phyloP scores from a whole-genome alignment of 2,888 invertebrate genomes.

The Agapostemon virescens region DNA sequence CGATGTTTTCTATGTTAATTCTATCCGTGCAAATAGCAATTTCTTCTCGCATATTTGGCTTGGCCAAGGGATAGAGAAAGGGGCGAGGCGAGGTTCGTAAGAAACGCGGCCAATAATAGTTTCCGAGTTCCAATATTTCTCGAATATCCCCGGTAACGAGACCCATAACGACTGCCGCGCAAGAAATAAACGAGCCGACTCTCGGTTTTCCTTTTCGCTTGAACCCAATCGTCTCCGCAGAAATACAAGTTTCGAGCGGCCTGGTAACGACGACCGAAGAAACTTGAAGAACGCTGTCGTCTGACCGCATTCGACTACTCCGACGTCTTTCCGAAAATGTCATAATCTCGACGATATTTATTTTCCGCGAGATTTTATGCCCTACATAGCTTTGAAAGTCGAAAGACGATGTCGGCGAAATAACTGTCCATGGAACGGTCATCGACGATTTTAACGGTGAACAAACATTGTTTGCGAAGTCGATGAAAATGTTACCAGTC shows the following conservation, averaged over 20 bases:
- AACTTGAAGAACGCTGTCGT: conserved; percentile 23
- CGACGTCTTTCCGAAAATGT: not conserved
- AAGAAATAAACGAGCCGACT: conserved; percentile 44
- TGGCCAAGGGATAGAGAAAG: not conserved
- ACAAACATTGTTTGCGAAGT: too few species aligned
- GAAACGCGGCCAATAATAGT: conserved; percentile 24
- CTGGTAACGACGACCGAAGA: conserved; percentile 43
- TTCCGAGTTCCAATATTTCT: conserved; percentile 32
- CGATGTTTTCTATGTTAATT: not conserved
- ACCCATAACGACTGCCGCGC: conserved; percentile 34
- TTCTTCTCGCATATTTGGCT: not conserved
- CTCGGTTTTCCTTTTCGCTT: conserved; percentile 41
- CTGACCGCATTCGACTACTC: conserved; percentile 26
- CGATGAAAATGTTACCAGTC: too few species aligned
- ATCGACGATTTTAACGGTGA: too few species aligned
- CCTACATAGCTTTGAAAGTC: too few species aligned
- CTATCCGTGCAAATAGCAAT: not conserved
- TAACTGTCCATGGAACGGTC: too few species aligned
- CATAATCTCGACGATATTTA: not conserved
- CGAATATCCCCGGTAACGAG: conserved; percentile 40
- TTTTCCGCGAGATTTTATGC: too few species aligned
- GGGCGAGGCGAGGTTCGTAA: not conserved
- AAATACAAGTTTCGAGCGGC: conserved; percentile 61
- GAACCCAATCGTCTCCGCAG: conserved; percentile 42
- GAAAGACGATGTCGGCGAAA: too few species aligned